Evolutionary conservation across 2,113 vertebrate species (phyloP).

Genomic region (Clarias gariepinus): DNA sequence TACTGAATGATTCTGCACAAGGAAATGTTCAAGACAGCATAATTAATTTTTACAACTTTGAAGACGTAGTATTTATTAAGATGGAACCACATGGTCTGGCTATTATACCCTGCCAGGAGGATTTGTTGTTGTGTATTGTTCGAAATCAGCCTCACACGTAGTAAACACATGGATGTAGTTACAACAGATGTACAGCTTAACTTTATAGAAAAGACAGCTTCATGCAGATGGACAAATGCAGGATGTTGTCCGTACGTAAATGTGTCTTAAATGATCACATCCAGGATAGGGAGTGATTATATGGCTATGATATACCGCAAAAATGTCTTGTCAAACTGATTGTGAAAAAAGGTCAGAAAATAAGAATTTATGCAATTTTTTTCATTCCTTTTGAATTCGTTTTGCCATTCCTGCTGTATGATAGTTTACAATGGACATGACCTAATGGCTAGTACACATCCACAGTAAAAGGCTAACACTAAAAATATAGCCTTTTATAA

Average conservation of each 20-base stretch:
- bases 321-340: background rate
- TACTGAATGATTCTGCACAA: conserved; percentile 25
- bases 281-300: background rate
- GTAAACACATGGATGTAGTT: conserved; percentile 18
- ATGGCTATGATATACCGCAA: background rate
- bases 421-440: background rate
- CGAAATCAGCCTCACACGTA: conserved; percentile 2
- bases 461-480: background rate
- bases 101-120: conserved; percentile 12
- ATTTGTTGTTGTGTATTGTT: conserved; percentile 32
- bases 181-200: background rate
- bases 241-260: background rate
- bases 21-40: conserved; percentile 46
- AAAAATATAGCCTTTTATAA: background rate
- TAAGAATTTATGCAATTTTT: background rate
- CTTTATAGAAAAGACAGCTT: background rate
- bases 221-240: background rate
- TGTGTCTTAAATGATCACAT: background rate
- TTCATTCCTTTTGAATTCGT: too few relatives aligned
- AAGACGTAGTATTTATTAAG: conserved; percentile 32
- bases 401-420: background rate
- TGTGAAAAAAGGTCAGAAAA: background rate
- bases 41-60: conserved; percentile 39
- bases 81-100: conserved; percentile 31
- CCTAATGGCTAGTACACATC: background rate